phyloP scores from a whole-genome alignment of 2,888 invertebrate species.

The Aromia moschata region DNA sequence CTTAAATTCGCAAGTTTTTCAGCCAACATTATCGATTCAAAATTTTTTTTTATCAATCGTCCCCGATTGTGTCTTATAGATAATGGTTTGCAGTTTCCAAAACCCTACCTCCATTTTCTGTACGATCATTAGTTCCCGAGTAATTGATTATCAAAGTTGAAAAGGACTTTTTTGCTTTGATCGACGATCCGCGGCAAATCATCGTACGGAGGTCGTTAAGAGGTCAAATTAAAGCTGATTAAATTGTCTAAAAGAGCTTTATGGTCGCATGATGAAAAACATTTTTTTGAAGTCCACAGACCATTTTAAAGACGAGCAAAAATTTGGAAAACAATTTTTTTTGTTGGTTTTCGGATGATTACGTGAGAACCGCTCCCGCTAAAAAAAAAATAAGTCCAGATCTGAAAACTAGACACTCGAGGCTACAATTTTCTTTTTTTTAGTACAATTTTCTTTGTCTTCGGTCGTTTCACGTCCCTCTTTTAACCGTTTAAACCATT shows the following conservation, averaged over 20 bases:
- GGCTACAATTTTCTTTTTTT: conserved; percentile 3
- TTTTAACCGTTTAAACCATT: too few relatives aligned
- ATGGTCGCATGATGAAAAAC: background rate
- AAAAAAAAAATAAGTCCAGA: too few relatives aligned
- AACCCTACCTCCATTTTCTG: too few relatives aligned
- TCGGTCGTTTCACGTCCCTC: too few relatives aligned
- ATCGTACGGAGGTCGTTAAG: background rate
- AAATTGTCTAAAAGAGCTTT: background rate
- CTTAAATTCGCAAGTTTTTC: too few relatives aligned
- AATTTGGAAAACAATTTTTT: background rate
- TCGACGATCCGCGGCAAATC: background rate
- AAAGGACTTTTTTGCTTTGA: background rate
- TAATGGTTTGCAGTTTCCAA: too few relatives aligned
- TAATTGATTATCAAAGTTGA: too few relatives aligned
- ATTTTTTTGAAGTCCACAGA: background rate
- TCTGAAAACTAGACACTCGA: background rate
- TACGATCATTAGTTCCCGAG: too few relatives aligned
- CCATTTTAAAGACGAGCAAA: background rate
- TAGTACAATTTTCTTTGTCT: too few relatives aligned
- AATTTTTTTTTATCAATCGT: too few relatives aligned
- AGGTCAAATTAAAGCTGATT: background rate
- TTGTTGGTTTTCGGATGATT: background rate
- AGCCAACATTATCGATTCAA: too few relatives aligned
- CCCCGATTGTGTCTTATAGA: too few relatives aligned
- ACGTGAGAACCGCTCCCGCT: background rate